phyloP scores from a whole-genome alignment of 2,113 vertebrate species.

The Haplochromis vanheusdeni region DNA sequence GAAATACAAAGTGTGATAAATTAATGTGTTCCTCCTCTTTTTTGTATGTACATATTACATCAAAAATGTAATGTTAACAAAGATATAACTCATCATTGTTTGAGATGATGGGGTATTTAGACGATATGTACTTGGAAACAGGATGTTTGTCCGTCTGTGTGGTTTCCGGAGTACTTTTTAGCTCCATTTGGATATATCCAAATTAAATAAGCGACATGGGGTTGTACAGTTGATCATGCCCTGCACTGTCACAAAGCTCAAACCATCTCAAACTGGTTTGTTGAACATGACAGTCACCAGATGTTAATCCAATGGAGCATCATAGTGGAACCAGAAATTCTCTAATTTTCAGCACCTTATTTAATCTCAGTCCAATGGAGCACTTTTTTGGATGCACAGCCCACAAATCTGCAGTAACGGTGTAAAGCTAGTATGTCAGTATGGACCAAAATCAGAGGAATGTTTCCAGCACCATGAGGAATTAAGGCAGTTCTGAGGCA shows the following conservation, averaged over 20 bases:
- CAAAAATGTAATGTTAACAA: neutral
- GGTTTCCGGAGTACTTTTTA: neutral
- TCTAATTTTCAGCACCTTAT: neutral
- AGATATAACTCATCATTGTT: neutral
- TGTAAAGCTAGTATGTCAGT: neutral
- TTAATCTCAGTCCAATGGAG: neutral
- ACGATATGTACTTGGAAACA: neutral
- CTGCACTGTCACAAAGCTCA: neutral
- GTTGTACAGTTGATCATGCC: neutral
- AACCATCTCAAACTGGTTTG: neutral
- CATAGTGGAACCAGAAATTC: neutral
- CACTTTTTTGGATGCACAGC: neutral
- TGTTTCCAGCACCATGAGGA: neutral
- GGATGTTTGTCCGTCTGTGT: accelerated
- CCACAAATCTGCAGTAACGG: neutral
- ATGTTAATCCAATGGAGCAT: neutral
- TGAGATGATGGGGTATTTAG: neutral
- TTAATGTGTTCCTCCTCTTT: neutral
- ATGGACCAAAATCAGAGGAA: neutral
- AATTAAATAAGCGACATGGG: neutral
- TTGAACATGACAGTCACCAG: neutral
- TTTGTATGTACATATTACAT: neutral
- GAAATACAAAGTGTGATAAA: neutral
- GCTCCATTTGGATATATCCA: neutral
- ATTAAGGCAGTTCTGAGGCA: neutral